Percentiles rank a stretch among this genome's conserved stretches.
phyloP scores from a whole-genome alignment of 2,113 vertebrate genomes.

The Gopherus flavomarginatus region DNA sequence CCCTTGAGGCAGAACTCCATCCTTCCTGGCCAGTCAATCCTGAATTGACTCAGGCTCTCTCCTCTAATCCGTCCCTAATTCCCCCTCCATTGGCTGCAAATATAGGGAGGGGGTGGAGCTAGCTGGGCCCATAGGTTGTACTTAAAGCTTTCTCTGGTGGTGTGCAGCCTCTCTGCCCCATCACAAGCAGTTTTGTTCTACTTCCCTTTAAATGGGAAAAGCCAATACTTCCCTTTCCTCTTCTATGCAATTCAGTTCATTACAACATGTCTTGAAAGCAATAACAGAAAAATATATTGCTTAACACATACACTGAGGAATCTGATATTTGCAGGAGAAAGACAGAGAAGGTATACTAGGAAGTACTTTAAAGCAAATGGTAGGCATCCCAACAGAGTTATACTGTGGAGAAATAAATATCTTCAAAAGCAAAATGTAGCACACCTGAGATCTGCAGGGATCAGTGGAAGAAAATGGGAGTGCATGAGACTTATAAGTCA shows the following conservation, averaged over 20 bases:
- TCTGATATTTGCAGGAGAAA: neutral
- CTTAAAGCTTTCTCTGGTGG: neutral
- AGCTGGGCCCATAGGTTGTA: neutral
- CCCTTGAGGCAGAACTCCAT: neutral
- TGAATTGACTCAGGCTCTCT: neutral
- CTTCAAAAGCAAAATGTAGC: neutral
- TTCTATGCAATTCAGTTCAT: neutral
- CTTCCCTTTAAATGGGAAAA: neutral
- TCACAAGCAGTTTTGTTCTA: neutral
- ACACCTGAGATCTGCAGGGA: neutral
- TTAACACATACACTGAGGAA: neutral
- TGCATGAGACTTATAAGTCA: neutral
- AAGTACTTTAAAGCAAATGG: neutral
- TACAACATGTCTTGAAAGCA: neutral
- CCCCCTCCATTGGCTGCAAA: neutral
- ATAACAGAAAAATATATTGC: neutral
- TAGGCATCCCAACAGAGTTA: neutral
- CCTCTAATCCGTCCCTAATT: neutral
- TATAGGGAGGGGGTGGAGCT: neutral
- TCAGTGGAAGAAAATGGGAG: neutral
- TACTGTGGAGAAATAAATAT: neutral
- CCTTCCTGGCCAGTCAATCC: neutral
- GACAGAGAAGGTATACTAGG: neutral
- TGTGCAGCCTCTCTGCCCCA: too few relatives aligned
- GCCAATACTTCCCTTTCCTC: neutral